Evolutionary conservation across 2,888 invertebrate genomes (phyloP), one percentile per base, ranked within the genome.

Genomic region (Ochlodes sylvanus): DNA sequence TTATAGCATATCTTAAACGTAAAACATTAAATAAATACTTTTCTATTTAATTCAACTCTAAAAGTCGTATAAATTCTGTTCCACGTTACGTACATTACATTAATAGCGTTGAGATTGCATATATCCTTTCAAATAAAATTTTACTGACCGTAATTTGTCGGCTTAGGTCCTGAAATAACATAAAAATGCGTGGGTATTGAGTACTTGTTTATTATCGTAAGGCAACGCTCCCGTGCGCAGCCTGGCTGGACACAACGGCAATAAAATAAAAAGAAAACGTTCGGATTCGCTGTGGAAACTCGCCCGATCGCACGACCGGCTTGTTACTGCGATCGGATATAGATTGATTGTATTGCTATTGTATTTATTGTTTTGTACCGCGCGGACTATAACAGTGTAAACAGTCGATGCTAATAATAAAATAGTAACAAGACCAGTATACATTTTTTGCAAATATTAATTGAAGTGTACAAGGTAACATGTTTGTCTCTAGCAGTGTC

Each of bases 191-290:
- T 67, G 67, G 67, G 15, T 67, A 55, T 61, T 55, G 44, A 61
- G 61, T 79, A 80, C 83, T 83, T 85, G 84, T 85, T 88, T 85
- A 86, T 84, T 83, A 84, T 81, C 81, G 77, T 76, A 77, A 88
- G 90, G 87, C 91, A 90, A 84, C 85, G 92, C 89, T 87, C 90
- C 87, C 88, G 86, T 82, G 83, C 44, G 27, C 77, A 81, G 79
- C 75, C 72, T 75, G 79, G 80, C 72, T 75, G 79, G 80, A 82
- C 80, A 82, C 82, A 88, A 90, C 52, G 87, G 12, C 9, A 83
- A 79, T 73, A 72, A 86, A 88, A 90, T 89, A 86, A 84, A 79
- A 67, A 42, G 14, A 60, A 50, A 52, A 3, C 10, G 7, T 14
- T 27, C 79, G 81, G 85, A 79, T 84, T 85, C 88, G 87, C 86